Base-by-base conservation (phyloP, 1,140 invertebrate species). In the Aradophagus sp. region DNA sequence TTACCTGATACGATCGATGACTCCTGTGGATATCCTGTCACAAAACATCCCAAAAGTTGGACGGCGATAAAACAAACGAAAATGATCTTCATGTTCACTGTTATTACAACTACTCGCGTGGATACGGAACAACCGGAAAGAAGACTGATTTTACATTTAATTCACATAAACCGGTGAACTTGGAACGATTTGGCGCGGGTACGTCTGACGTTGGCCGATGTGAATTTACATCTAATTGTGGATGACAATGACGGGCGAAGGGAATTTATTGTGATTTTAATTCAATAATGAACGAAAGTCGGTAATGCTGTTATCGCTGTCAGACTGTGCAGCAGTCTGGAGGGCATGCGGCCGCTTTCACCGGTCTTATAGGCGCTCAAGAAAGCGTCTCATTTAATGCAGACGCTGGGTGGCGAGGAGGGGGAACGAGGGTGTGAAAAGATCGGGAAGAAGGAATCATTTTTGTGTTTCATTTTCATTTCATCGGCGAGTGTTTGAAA, bases 361-460 rank as follows among this genome's bases (percentile, higher is more conserved):
- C 83, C 77, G 80, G 81, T 81, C 84, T 85, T 86, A 86, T 86
- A 86, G 78, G 77, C 67, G 71, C 58, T 77, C 77, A 82, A 65
- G 77, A 81, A 80, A 84, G 82, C 80, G 79, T 80, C 78, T 84
- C 80, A 80, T 83, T 77, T 70, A 55, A 70, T 56, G 68, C 68
- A 44, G 69, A 78, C 73, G 77, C 75, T 79, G 77, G 74, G 56
- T 58, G 62, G 56, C 50, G 44, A 41, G 41, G 8, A 53, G 62
- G 27, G 62, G 69, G 69, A 56, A 62, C 61, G 36, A 73, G 62
- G 70, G 63, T 63, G 58, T 58, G 41, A 53, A 62, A 53, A 38
- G 32, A 52, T 53, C 41, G 7, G 31, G 52, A 53, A 34, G 42
- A 23, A n/a, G n/a, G n/a, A n/a, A n/a, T n/a, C n/a, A n/a, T n/a